Evolutionary conservation across 2,113 vertebrate species (phyloP), one percentile per base, ranked within the genome.

Genomic region (Hyperopisus bebe): DNA sequence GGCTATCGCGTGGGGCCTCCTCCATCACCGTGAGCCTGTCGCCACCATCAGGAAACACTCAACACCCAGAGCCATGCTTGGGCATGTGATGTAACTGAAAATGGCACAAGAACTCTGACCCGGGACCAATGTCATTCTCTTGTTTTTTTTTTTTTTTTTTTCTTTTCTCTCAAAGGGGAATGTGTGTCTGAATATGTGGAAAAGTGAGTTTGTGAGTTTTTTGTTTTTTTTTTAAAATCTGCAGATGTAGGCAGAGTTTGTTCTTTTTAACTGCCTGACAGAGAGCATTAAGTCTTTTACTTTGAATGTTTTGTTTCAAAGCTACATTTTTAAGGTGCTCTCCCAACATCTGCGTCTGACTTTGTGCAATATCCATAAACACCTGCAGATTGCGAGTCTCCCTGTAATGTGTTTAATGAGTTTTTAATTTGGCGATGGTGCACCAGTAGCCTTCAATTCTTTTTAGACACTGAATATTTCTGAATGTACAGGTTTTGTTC

Each of bases 391-490:
- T 84, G 39, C 44, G 17, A 92, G 92, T 91, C 93, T 88, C 53
- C 86, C 82, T 93, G 55, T 92, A 89, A 91, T 91, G 90, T 91
- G 90, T 91, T 92, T 92, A 92, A 91, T 93, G 74, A 90, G 90
- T 92, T 91, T 90, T 53, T 91, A 83, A 83, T 93, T 90, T 91
- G 91, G 90, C 91, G 91, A 93, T 92, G 92, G 92, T 94, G 88
- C 92, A 93, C 93, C 90, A 91, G 91, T 94, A 86, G 94, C 93
- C 92, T 93, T 95, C 89, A 90, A 90, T 93, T 94, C 92, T 89
- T 82, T 82, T 93, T 92, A 93, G 92, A 95, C 94, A 95, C 94
- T 96, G 94, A 93, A 94, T 94, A 92, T 92, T 95, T 93, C 94
- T 92, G 94, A 92, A 93, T 94, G 94, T 94, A n/a, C 92, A 95